phyloP scores from a whole-genome alignment of 2,113 vertebrate species.

The Aphyosemion australe region DNA sequence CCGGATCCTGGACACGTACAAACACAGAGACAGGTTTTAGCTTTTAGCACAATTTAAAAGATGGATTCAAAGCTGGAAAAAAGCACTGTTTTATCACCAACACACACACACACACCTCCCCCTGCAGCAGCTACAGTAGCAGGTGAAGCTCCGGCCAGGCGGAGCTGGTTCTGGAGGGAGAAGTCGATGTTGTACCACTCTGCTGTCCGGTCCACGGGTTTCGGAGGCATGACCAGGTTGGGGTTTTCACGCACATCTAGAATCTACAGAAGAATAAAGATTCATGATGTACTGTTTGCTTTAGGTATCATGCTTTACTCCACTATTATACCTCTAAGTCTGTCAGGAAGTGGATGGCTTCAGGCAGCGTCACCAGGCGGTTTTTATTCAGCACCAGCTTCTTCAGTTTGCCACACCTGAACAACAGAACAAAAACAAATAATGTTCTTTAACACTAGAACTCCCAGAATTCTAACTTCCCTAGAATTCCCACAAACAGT shows the following conservation, averaged over 20 bases:
- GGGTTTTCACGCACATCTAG: slow-evolving; percentile 96
- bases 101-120: slow-evolving; percentile 72
- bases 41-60: background rate
- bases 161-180: slow-evolving; percentile 95
- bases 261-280: slow-evolving; percentile 71
- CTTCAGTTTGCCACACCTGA: slow-evolving; percentile 91
- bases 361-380: slow-evolving; percentile 91
- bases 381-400: slow-evolving; percentile 97
- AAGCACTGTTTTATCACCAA: no score
- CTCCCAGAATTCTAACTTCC: no score
- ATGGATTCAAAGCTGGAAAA: background rate
- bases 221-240: slow-evolving; percentile 95
- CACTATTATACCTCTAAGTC: slow-evolving; percentile 85
- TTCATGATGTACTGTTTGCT: background rate
- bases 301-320: background rate
- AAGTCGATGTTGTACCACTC: slow-evolving; percentile 99
- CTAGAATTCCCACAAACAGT: no score
- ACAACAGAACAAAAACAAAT: slow-evolving; percentile 13
- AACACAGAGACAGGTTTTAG: background rate
- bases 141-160: slow-evolving; percentile 92
- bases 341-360: slow-evolving; percentile 92
- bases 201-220: slow-evolving; percentile 84
- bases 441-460: no score
- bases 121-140: slow-evolving; percentile 91
- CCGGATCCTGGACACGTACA: slow-evolving; percentile 64